Evolutionary conservation across 1,140 invertebrate species (phyloP).

Genomic region (Asbolus verrucosus): DNA sequence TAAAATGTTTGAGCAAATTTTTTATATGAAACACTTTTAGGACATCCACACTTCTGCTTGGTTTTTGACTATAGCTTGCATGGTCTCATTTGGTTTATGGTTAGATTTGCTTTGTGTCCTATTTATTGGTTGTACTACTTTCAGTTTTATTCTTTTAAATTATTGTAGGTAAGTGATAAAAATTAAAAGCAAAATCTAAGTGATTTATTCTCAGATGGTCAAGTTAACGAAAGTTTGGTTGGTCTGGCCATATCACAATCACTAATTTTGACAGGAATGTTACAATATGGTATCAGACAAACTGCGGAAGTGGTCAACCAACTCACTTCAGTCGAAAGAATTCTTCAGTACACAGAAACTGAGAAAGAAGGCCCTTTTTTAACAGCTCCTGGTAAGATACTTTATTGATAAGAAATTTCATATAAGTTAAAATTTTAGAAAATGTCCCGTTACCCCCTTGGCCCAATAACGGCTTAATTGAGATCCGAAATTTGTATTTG

Average conservation of each 20-base stretch:
- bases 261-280: constrained; percentile 85
- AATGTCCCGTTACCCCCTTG: constrained; percentile 50
- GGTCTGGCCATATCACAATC: constrained; percentile 85
- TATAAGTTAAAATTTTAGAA: too few species aligned
- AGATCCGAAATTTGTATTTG: constrained; percentile 75
- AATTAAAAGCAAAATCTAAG: background rate
- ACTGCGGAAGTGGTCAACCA: constrained; percentile 85
- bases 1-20: too few species aligned
- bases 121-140: constrained; percentile 76
- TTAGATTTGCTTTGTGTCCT: constrained; percentile 80
- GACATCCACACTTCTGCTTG: constrained; percentile 62
- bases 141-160: constrained; percentile 75
- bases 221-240: constrained; percentile 71
- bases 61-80: constrained; percentile 80
- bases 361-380: constrained; percentile 71
- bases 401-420: too few species aligned
- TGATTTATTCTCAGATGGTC: constrained; percentile 26
- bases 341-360: constrained; percentile 80
- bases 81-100: constrained; percentile 84
- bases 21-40: too few species aligned
- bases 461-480: constrained; percentile 65
- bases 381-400: too few species aligned
- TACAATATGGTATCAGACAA: constrained; percentile 88
- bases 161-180: constrained; percentile 47
- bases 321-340: constrained; percentile 86